Evolutionary conservation across 2,797 vertebrate genomes (phyloP), one percentile per base, ranked within the genome.

Genomic region (Clarias platycephalus): DNA sequence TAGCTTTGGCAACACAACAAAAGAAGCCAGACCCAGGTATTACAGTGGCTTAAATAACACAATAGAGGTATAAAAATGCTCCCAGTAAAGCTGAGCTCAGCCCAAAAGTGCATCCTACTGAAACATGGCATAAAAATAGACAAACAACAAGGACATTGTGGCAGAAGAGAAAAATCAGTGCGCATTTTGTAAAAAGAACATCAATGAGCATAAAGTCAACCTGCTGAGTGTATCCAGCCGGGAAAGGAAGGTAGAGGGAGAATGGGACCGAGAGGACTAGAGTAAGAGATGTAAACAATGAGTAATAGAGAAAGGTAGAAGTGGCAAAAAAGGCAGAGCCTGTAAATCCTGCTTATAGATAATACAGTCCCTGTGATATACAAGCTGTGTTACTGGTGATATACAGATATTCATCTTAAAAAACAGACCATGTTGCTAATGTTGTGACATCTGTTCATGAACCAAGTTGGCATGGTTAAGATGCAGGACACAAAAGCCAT

Each of bases 51-150:
- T 20, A 72, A 72, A 70, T 24, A 84, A 72, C 24, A 44, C 22
- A 75, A n/a, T 26, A 40, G 66, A 37, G 26, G 68, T 80, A 76
- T 67, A 85, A 28, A 83, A 83, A 28, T 22, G 13, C 34, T 77
- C 67, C 34, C 26, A 72, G 13, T 80, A 75, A 81, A 83, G 80
- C 79, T 84, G 83, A 86, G 83, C 70, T 84, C 80, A 83, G 83
- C 77, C 79, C 55, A 81, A 75, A 83, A 85, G n/a, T 79, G 37
- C 55, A 78, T 63, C 76, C 57, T 78, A 68, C 78, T 80, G 37
- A 86, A 74, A 31, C 78, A 63, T 0, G 28, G 24, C 58, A 55
- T 84, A 82, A 85, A 88, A 89, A 87, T 89, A 87, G 79, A 76
- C 79, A 84, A 72, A 75, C 81, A 83, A 89, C 15, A 31, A 87